A percentile compares a stretch with the other conserved stretches of the same genome.
Conservation (phyloP, 2,797 vertebrate species). For the Halcyon leucocephala region DNA sequence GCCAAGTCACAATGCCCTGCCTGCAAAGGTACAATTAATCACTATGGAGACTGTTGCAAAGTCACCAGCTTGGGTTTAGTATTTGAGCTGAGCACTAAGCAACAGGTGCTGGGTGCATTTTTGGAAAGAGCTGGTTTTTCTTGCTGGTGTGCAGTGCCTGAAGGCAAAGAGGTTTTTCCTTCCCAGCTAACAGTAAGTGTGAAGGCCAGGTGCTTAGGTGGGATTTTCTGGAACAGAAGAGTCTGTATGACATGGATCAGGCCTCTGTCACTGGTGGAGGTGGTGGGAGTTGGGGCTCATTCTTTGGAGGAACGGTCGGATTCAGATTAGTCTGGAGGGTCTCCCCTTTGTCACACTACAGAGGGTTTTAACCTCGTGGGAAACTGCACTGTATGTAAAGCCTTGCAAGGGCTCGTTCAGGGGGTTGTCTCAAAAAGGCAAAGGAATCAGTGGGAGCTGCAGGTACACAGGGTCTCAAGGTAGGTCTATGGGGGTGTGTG, state of each 20-base stretch:
- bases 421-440: neutral
- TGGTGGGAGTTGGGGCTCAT: accelerated
- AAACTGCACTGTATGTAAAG: neutral
- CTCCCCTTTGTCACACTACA: accelerated
- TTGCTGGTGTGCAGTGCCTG: neutral
- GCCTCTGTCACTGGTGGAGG: neutral
- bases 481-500: accelerated
- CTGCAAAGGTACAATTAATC: slow-evolving; percentile 2
- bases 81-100: neutral
- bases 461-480: neutral
- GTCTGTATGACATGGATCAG: neutral
- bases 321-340: neutral
- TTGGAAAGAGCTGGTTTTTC: neutral
- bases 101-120: neutral
- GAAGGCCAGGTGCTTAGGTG: neutral
- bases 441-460: neutral
- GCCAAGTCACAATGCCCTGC: neutral
- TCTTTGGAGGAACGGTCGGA: accelerated
- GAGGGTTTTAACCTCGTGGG: neutral
- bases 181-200: neutral
- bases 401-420: neutral
- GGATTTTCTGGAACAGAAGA: neutral
- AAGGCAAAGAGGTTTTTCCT: neutral
- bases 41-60: slow-evolving; percentile 12
- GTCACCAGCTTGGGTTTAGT: neutral